Conservation (phyloP, 2,888 invertebrate species). For the Ectemnius continuus region DNA sequence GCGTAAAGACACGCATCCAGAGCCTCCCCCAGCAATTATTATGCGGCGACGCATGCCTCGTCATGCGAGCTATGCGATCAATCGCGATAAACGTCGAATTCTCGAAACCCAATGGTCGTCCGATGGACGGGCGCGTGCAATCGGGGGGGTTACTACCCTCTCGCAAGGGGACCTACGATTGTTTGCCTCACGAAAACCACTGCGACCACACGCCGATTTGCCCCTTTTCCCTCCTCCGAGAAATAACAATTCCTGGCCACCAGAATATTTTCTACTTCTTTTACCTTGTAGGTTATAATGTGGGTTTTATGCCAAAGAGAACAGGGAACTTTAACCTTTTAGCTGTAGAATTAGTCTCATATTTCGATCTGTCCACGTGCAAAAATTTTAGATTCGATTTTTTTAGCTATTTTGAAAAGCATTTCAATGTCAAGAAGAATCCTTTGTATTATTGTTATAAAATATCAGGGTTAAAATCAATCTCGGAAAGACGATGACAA, state of each 20-base stretch:
- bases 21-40: conserved; percentile 56
- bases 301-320: no score
- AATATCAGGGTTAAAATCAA: no score
- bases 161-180: background rate
- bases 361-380: no score
- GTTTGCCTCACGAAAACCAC: conserved; percentile 1
- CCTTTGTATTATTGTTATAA: no score
- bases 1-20: conserved; percentile 67
- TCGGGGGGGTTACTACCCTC: background rate
- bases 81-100: conserved; percentile 53
- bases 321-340: no score
- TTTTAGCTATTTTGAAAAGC: no score
- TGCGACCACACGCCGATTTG: background rate
- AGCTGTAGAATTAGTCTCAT: no score
- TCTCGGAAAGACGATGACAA: no score
- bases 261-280: background rate
- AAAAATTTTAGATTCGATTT: no score
- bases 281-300: no score
- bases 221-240: background rate
- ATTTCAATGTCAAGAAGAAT: no score
- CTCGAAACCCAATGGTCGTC: conserved; percentile 38
- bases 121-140: background rate
- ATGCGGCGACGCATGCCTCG: conserved; percentile 60
- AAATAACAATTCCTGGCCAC: background rate
- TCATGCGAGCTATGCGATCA: conserved; percentile 62